phyloP scores from a whole-genome alignment of 2,888 invertebrate species.

The Agrochola litura region DNA sequence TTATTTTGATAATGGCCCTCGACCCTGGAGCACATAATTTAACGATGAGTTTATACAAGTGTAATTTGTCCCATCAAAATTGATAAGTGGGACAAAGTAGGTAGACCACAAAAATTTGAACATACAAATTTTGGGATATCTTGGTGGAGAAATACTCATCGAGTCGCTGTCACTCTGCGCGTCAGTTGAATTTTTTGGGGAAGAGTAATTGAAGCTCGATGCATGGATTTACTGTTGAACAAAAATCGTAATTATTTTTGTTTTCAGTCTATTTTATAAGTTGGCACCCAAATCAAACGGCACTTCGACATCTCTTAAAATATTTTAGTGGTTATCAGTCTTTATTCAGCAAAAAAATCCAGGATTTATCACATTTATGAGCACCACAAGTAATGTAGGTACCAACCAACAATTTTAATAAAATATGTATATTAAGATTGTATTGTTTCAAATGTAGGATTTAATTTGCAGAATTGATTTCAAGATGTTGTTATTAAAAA shows the following conservation, averaged over 20 bases:
- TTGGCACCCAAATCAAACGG: constrained; percentile 22
- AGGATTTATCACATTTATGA: constrained; percentile 33
- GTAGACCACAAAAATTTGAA: not conserved
- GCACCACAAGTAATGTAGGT: constrained; percentile 31
- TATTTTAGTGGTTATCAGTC: constrained; percentile 33
- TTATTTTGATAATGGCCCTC: too few species aligned
- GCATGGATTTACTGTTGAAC: constrained; percentile 2
- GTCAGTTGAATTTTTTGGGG: not conserved
- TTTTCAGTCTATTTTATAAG: constrained; percentile 14
- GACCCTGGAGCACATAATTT: not conserved
- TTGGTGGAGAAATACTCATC: not conserved
- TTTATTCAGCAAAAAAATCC: constrained; percentile 40
- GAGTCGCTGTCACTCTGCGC: too few species aligned
- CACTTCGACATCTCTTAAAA: constrained; percentile 32
- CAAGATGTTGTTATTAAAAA: constrained; percentile 84
- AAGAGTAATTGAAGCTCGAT: not conserved
- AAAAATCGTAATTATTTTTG: not conserved
- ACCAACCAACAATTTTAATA: constrained; percentile 20
- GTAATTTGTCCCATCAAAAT: not conserved
- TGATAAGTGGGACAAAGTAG: not conserved
- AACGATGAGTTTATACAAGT: not conserved
- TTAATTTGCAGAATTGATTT: constrained; percentile 42
- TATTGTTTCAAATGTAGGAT: constrained; percentile 36
- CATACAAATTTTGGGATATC: not conserved
- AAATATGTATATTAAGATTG: constrained; percentile 34